These are phyloP conservation scores for Trinorchestia longiramus DNA, from an alignment of 1,140 invertebrate genomes.

Conservation along the genomic window DNA sequence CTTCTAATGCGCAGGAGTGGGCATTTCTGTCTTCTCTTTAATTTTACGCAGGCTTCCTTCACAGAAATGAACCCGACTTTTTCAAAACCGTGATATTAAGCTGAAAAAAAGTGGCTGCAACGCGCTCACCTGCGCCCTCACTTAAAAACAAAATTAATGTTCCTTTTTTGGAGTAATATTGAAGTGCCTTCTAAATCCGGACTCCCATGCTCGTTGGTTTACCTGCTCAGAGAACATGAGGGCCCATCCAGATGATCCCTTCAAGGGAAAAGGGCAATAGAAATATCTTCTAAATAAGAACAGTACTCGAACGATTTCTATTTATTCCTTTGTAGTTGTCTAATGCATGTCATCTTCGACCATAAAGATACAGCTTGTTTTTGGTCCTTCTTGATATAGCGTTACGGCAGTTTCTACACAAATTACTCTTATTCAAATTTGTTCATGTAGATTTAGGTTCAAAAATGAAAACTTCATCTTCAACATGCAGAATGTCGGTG, in stretches of 20 bases:
- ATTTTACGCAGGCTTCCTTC: neutral
- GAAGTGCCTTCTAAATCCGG: neutral
- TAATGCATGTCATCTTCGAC: neutral
- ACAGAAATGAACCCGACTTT: neutral
- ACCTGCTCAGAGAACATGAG: neutral
- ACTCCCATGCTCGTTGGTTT: neutral
- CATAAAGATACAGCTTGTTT: neutral
- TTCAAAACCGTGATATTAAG: neutral
- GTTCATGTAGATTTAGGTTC: neutral
- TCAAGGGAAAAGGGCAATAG: neutral
- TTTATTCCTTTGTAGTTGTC: neutral
- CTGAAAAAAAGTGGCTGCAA: neutral
- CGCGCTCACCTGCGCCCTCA: neutral
- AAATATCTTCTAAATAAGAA: neutral
- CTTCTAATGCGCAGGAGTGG: no score
- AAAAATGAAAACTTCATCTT: neutral
- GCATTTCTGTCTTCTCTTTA: neutral
- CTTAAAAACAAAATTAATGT: neutral
- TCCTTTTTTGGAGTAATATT: neutral
- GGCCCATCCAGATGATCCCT: neutral
- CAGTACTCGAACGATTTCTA: neutral
- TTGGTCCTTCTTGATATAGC: neutral
- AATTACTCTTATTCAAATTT: neutral
- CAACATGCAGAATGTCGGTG: neutral
- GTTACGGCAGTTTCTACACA: neutral